Evolutionary conservation across 92 coral and sea anemone species (phyloP).

Genomic region (Montipora capitata): DNA sequence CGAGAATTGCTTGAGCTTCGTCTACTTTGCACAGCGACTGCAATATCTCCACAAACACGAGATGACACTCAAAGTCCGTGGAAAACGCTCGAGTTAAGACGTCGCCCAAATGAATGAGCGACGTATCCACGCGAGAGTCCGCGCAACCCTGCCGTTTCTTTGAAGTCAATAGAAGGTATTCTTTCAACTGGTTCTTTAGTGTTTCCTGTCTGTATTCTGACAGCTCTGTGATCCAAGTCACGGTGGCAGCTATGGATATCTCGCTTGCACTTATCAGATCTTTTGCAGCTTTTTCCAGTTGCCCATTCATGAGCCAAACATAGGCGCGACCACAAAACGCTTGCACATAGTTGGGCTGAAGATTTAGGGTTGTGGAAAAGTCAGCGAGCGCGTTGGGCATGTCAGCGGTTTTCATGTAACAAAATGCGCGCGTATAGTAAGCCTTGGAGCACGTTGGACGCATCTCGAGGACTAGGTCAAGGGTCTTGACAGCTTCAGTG

Average conservation of each 20-base stretch:
- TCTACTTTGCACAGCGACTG: slow-evolving; percentile 77
- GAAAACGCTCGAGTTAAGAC: slow-evolving; percentile 82
- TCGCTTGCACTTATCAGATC: slow-evolving; percentile 63
- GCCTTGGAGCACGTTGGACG: slow-evolving; percentile 77
- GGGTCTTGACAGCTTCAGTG: slow-evolving; percentile 80
- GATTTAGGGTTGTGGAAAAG: slow-evolving; percentile 77
- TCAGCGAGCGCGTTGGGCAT: slow-evolving; percentile 82
- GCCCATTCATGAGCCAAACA: slow-evolving; percentile 64
- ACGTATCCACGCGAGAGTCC: slow-evolving; percentile 41
- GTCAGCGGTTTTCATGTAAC: slow-evolving; percentile 80
- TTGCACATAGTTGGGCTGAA: slow-evolving; percentile 80
- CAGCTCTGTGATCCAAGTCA: slow-evolving; percentile 69
- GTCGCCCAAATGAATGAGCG: slow-evolving; percentile 78
- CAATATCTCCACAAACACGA: slow-evolving; percentile 83
- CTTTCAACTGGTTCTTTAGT: slow-evolving; percentile 60
- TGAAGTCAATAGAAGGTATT: slow-evolving; percentile 44
- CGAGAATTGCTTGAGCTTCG: slow-evolving; percentile 92
- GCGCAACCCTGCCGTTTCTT: slow-evolving; percentile 38
- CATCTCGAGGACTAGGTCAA: slow-evolving; percentile 46
- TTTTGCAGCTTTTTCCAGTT: slow-evolving; percentile 66
- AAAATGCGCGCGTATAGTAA: slow-evolving; percentile 85
- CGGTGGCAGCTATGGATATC: slow-evolving; percentile 60
- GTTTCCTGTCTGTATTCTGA: slow-evolving; percentile 61
- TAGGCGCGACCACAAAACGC: slow-evolving; percentile 88
- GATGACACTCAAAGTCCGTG: slow-evolving; percentile 80